phyloP scores from a whole-genome alignment of 2,888 invertebrate species.

The Rhorus exstirpatorius region DNA sequence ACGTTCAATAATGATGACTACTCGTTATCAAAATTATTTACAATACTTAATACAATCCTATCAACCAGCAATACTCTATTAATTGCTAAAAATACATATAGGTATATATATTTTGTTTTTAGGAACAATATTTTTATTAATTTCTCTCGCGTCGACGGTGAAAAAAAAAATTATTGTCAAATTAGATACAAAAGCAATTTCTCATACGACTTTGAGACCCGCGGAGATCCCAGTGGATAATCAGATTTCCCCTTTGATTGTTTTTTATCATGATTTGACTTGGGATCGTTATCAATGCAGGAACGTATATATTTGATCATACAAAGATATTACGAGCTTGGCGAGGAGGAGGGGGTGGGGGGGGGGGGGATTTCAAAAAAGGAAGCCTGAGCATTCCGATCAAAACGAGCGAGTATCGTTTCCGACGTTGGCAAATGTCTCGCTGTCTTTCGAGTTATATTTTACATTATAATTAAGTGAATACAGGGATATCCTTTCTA shows the following conservation, averaged over 20 bases:
- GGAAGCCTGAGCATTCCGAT: not conserved
- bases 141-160: too few relatives aligned
- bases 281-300: not conserved
- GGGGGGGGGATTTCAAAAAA: not conserved
- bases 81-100: too few relatives aligned
- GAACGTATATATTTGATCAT: constrained; percentile 6
- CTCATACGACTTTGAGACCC: not conserved
- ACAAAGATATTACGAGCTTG: not conserved
- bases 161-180: too few relatives aligned
- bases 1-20: too few relatives aligned
- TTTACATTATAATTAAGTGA: constrained; percentile 63
- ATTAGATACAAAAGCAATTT: not conserved
- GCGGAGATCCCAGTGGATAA: not conserved
- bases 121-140: too few relatives aligned
- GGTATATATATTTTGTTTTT: too few relatives aligned
- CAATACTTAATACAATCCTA: too few relatives aligned
- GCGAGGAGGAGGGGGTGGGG: not conserved
- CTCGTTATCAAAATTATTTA: too few relatives aligned
- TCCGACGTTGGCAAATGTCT: constrained; percentile 37
- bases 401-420: not conserved
- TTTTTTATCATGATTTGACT: not conserved
- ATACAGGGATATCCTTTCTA: constrained; percentile 61
- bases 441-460: constrained; percentile 46
- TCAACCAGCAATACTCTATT: too few relatives aligned
- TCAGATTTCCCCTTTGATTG: not conserved